Base-by-base conservation (phyloP, 2,888 invertebrate genomes). In the Eristalis tenax region DNA sequence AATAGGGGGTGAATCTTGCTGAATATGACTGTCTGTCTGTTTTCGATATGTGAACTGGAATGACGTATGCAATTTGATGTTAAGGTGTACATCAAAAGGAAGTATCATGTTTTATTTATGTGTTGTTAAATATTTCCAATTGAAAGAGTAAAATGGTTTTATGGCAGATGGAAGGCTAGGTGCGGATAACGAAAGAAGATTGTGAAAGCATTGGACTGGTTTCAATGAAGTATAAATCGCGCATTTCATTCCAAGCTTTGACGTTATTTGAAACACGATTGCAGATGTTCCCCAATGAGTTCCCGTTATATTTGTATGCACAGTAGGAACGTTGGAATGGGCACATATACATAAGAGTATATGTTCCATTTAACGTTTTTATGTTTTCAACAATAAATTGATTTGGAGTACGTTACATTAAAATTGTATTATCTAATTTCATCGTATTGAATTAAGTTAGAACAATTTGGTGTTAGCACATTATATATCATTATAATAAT, bases 81-180 rank as follows among this genome's bases (percentile, higher is more conserved):
- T 69, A 43, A 79, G 79, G 79, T 74, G 75, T 66, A 28, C 80
- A 84, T 80, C 80, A 84, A 80, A 80, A 76, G 28, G 35, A 65
- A 63, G 50, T 66, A 40, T 84, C 65, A 84, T 84, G 80, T 71
- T 80, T 80, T 80, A 84, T 80, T 76, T 63, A 84, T 76, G 56
- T 59, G 61, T 56, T 84, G 70, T 80, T 84, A 75, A 40, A 80
- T 84, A 80, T 76, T 76, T 75, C 70, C 65, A 84, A 84, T 75
- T 66, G 80, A 70, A 74, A 63, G 43, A 75, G 65, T 70, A 76
- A 80, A 75, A 65, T 28, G 57, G 65, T 79, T 78, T 77, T 61
- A 69, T 76, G 57, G 61, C 40, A 73, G 66, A 63, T 38, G 18
- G 18, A 50, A 1, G 4, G n/a, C 6, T 18, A 18, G 0, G 50